Percentiles rank a stretch among this genome's conserved stretches.
These are phyloP conservation scores for Drosophila athabasca DNA, from an alignment of 1,140 invertebrate species.

Conservation along the genomic window DNA sequence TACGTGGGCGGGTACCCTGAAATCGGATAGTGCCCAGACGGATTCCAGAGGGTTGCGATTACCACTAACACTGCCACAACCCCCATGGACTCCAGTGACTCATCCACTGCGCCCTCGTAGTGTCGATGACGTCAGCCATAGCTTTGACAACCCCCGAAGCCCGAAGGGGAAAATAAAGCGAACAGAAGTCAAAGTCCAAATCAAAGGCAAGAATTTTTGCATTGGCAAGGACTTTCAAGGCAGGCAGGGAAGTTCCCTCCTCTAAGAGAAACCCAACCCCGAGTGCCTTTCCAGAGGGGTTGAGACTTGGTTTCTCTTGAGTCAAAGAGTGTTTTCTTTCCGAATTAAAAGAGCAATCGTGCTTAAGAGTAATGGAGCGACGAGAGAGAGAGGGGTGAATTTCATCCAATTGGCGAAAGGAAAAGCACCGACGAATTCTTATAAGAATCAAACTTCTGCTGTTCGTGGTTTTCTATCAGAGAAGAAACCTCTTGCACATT, in stretches of 20 bases:
- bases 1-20: conserved; percentile 68
- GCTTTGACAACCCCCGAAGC: conserved; percentile 15
- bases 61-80: too few species aligned
- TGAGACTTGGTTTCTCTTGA: conserved; percentile 30
- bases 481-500: too few species aligned
- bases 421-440: conserved; percentile 7
- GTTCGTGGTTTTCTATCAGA: too few species aligned
- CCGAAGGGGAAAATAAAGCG: too few species aligned
- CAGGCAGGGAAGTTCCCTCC: conserved; percentile 46
- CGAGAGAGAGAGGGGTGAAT: conserved; percentile 2
- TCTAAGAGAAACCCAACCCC: conserved; percentile 25
- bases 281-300: conserved; percentile 12
- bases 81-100: conserved; percentile 35
- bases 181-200: conserved; percentile 22
- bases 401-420: conserved; percentile 20
- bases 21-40: conserved; percentile 69
- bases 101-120: conserved; percentile 45
- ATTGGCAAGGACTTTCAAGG: conserved; percentile 24
- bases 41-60: conserved; percentile 27
- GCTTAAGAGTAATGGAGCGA: conserved; percentile 43
- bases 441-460: not conserved
- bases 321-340: conserved; percentile 31
- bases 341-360: conserved; percentile 37
- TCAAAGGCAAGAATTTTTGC: conserved; percentile 67
- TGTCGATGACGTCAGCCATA: conserved; percentile 71